A percentile compares a stretch with the other conserved stretches of the same genome.
Conservation (phyloP, 2,888 invertebrate genomes). For the Ormyrus thymus region DNA sequence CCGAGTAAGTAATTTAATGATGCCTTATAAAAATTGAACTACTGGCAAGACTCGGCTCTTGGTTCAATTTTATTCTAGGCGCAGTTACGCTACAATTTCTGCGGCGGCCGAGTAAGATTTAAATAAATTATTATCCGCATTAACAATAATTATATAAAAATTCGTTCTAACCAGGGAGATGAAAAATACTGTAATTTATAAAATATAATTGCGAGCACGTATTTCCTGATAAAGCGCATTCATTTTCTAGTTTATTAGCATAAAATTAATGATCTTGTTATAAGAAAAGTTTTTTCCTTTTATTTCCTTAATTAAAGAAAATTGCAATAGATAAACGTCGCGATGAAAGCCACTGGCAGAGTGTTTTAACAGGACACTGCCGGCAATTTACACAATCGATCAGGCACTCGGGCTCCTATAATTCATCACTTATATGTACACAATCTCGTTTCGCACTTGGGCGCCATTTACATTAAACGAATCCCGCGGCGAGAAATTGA, state of each 20-base stretch:
- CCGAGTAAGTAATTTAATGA: no score
- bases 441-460: background rate
- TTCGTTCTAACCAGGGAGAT: background rate
- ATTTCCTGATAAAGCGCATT: slow-evolving; percentile 36
- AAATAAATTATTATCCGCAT: slow-evolving; percentile 21
- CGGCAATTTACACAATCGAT: slow-evolving; percentile 40
- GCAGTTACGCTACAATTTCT: slow-evolving; percentile 18
- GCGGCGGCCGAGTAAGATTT: slow-evolving; percentile 4
- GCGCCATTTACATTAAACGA: background rate
- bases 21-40: no score
- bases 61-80: background rate
- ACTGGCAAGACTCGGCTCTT: background rate
- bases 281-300: slow-evolving; percentile 29
- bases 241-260: slow-evolving; percentile 43
- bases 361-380: slow-evolving; percentile 4
- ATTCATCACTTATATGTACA: no score
- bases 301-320: slow-evolving; percentile 45
- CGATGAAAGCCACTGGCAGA: slow-evolving; percentile 14
- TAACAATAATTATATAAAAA: slow-evolving; percentile 25
- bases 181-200: slow-evolving; percentile 9
- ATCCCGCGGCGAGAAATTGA: background rate
- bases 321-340: slow-evolving; percentile 30
- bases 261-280: slow-evolving; percentile 46
- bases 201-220: slow-evolving; percentile 24
- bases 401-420: background rate